Percentiles rank a stretch among this genome's conserved stretches.
phyloP scores from a whole-genome alignment of 2,113 vertebrate genomes.

The Cynocephalus volans region DNA sequence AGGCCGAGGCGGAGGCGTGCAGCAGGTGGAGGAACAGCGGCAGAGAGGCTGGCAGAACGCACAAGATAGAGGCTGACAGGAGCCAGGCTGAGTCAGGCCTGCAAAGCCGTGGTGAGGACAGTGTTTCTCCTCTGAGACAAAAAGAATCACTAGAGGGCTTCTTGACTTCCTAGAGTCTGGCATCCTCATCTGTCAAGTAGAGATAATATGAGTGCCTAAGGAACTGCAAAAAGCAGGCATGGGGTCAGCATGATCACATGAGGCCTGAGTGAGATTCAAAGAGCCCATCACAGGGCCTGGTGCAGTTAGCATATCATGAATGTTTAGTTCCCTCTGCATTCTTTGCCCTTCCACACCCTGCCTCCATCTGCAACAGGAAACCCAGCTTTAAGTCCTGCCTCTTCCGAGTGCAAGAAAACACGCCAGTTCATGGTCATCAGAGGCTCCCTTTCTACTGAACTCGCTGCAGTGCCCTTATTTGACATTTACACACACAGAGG shows the following conservation, averaged over 20 bases:
- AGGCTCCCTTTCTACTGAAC: not conserved
- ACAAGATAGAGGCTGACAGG: not conserved
- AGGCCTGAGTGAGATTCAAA: not conserved
- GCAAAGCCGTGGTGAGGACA: not conserved
- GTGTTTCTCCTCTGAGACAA: not conserved
- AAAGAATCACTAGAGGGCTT: not conserved
- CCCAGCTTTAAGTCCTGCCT: not conserved
- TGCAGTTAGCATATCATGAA: not conserved
- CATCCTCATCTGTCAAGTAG: not conserved
- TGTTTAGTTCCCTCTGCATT: not conserved
- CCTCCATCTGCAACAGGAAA: not conserved
- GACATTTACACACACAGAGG: not conserved
- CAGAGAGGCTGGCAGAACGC: accelerated
- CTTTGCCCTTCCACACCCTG: not conserved
- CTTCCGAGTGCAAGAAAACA: not conserved
- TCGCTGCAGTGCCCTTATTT: accelerated
- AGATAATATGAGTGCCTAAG: not conserved
- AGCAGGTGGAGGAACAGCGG: accelerated
- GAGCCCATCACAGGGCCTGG: accelerated
- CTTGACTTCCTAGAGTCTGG: not conserved
- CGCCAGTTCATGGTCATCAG: not conserved
- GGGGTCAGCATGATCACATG: accelerated
- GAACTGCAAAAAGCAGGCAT: not conserved
- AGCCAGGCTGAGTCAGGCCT: not conserved
- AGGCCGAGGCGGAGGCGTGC: not conserved